A percentile compares a stretch with the other conserved stretches of the same genome.
phyloP scores from a whole-genome alignment of 2,888 invertebrate species.

The Matsumyia berberina region DNA sequence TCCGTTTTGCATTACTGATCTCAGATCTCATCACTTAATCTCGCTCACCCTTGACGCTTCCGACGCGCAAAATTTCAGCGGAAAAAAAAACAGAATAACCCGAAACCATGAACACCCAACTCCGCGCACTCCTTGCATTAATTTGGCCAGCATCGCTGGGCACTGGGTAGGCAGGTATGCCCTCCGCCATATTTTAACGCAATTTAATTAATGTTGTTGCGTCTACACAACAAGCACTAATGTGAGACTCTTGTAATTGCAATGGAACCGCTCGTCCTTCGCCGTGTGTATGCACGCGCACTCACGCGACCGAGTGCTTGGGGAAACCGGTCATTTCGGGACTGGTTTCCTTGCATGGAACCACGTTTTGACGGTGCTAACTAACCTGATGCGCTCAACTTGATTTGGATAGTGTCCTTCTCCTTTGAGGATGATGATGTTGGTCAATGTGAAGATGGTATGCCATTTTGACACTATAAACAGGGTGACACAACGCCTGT shows the following conservation, averaged over 20 bases:
- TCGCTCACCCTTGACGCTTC: conserved; percentile 73
- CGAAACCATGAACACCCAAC: neutral
- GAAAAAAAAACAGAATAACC: conserved; percentile 3
- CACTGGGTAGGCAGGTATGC: conserved; percentile 13
- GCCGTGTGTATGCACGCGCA: conserved; percentile 46
- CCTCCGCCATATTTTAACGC: conserved; percentile 71
- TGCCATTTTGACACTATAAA: conserved; percentile 73
- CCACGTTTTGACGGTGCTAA: conserved; percentile 34
- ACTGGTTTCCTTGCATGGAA: conserved; percentile 41
- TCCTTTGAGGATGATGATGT: conserved; percentile 40
- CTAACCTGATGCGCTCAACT: conserved; percentile 48
- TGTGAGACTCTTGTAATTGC: conserved; percentile 75
- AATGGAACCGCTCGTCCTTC: conserved; percentile 56
- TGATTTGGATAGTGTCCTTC: conserved; percentile 48
- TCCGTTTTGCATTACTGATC: conserved; percentile 75
- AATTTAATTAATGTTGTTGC: conserved; percentile 76
- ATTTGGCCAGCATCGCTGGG: conserved; percentile 41
- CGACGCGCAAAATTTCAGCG: conserved; percentile 68
- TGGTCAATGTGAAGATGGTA: conserved; percentile 75
- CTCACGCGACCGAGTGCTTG: conserved; percentile 55
- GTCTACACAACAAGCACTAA: conserved; percentile 76
- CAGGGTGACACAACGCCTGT: conserved; percentile 76
- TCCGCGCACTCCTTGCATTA: conserved; percentile 31
- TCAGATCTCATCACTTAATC: conserved; percentile 75
- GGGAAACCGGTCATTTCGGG: conserved; percentile 55